Conservation (phyloP, 2,888 invertebrate genomes). For the Limnephilus lunatus region DNA sequence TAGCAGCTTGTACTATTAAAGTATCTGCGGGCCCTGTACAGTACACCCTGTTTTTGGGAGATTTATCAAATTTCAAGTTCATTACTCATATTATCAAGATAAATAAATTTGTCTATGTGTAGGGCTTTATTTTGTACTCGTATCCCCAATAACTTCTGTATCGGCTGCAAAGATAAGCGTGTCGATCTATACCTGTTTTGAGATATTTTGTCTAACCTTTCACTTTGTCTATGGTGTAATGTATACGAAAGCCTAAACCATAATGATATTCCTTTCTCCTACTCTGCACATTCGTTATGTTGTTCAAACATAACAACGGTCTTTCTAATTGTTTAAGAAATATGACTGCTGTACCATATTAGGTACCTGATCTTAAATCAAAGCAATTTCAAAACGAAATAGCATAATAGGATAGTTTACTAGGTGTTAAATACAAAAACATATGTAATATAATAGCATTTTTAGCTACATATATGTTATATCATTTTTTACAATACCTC, state of each 20-base stretch:
- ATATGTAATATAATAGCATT: not conserved
- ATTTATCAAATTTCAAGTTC: too few species aligned
- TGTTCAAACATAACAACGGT: not conserved
- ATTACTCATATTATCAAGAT: too few species aligned
- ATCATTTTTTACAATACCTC: too few species aligned
- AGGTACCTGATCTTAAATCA: slow-evolving; percentile 2
- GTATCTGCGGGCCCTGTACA: too few species aligned
- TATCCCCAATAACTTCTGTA: not conserved
- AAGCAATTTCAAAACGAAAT: not conserved
- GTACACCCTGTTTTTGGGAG: too few species aligned
- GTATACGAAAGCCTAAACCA: not conserved
- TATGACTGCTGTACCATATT: not conserved
- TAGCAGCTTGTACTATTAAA: too few species aligned
- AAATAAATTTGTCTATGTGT: too few species aligned
- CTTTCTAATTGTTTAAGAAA: not conserved
- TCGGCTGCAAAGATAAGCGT: not conserved
- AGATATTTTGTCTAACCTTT: not conserved
- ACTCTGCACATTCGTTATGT: not conserved
- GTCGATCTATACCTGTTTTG: not conserved
- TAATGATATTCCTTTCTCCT: not conserved
- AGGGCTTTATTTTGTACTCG: too few species aligned
- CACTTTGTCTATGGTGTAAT: not conserved
- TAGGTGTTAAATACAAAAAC: not conserved
- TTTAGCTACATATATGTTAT: too few species aligned
- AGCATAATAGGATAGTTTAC: not conserved